Evolutionary conservation across 2,797 vertebrate genomes (phyloP).

Genomic region (Macroramphosus scolopax): DNA sequence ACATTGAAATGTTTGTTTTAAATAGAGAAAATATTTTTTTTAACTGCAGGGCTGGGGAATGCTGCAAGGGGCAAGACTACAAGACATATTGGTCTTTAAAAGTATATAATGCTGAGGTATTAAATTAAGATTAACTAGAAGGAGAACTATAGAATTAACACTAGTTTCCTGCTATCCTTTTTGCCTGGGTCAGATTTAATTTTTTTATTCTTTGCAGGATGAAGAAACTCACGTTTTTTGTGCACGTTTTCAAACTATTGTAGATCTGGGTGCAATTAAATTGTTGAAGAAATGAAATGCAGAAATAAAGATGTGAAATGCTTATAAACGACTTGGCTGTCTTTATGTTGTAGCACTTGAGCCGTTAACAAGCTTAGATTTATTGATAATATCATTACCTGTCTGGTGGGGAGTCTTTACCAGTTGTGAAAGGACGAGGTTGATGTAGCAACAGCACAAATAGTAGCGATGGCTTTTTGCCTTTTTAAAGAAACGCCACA

Average conservation of each 20-base stretch:
- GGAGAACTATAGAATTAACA: conserved; percentile 82
- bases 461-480: conserved; percentile 17
- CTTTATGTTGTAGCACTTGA: not conserved
- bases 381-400: no score
- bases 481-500: conserved; percentile 50
- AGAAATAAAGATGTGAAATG: conserved; percentile 85
- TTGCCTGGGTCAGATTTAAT: conserved; percentile 85
- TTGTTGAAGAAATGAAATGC: conserved; percentile 82
- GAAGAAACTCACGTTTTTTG: conserved; percentile 84
- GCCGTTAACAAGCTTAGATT: no score
- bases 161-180: conserved; percentile 83
- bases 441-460: conserved; percentile 28
- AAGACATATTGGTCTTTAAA: conserved; percentile 74
- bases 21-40: conserved; percentile 86
- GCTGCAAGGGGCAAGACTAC: conserved; percentile 77
- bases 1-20: conserved; percentile 84
- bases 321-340: conserved; percentile 47
- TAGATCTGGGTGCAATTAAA: conserved; percentile 86
- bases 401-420: no score
- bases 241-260: conserved; percentile 86
- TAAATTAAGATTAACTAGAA: conserved; percentile 82
- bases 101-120: conserved; percentile 80
- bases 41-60: conserved; percentile 80
- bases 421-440: no score
- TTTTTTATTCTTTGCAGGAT: conserved; percentile 84